Conservation (phyloP, 1,140 invertebrate genomes). For the Sitodiplosis mosellana region DNA sequence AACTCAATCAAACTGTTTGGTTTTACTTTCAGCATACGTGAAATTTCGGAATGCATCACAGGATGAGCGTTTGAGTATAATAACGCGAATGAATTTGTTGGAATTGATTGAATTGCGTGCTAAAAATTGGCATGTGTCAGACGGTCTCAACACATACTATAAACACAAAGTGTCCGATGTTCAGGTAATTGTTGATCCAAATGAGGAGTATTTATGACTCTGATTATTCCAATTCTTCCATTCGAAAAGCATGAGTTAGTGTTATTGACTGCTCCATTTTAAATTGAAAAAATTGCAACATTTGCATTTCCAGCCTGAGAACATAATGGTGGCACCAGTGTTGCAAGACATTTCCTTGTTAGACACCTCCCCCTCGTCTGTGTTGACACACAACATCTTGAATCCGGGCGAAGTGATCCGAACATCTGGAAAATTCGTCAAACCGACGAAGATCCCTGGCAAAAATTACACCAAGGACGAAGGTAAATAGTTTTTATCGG, state of each 20-base stretch:
- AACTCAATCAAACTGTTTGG: no score
- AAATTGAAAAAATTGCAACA: no score
- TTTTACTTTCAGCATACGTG: slow-evolving; percentile 47
- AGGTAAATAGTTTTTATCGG: no score
- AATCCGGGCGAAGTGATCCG: slow-evolving; percentile 67
- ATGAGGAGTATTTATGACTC: not conserved
- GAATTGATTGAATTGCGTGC: slow-evolving; percentile 77
- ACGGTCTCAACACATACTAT: slow-evolving; percentile 66
- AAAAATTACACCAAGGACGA: slow-evolving; percentile 88
- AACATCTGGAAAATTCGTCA: slow-evolving; percentile 68
- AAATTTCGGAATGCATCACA: slow-evolving; percentile 72
- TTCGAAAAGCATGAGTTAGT: not conserved
- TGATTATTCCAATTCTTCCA: not conserved
- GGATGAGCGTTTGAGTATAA: slow-evolving; percentile 58
- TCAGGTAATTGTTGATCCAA: slow-evolving; percentile 33
- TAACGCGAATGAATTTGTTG: slow-evolving; percentile 63
- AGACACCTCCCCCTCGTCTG: slow-evolving; percentile 23
- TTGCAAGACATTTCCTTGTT: slow-evolving; percentile 13
- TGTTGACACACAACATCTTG: slow-evolving; percentile 36
- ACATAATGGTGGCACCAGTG: not conserved
- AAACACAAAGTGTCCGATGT: slow-evolving; percentile 54
- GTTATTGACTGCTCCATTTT: not conserved
- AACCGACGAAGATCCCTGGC: slow-evolving; percentile 74
- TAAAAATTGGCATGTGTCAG: slow-evolving; percentile 63
- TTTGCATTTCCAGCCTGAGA: no score